Conservation (phyloP, 2,888 invertebrate species). For the Apantesis nais region DNA sequence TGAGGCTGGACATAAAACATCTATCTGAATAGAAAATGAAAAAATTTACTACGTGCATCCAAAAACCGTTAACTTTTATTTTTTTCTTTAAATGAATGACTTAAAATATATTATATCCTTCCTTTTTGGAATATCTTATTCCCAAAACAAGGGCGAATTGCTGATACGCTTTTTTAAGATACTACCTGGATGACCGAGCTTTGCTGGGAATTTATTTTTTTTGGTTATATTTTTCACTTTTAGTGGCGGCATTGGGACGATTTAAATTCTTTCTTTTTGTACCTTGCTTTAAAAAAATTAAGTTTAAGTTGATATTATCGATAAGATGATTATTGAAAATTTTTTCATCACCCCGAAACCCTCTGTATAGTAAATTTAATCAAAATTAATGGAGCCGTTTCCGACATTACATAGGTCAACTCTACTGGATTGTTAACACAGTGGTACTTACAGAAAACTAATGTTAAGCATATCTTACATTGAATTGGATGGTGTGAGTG, state of each 20-base stretch:
- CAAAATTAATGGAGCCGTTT: too few species aligned
- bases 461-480: neutral
- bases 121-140: neutral
- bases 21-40: constrained; percentile 3
- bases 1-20: neutral
- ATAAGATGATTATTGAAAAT: too few species aligned
- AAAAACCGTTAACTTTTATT: constrained; percentile 5
- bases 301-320: too few species aligned
- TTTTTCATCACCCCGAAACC: too few species aligned
- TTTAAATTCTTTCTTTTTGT: too few species aligned
- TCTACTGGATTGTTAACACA: neutral
- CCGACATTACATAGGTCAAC: neutral
- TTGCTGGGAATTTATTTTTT: too few species aligned
- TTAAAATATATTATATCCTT: neutral
- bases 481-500: too few species aligned
- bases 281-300: too few species aligned
- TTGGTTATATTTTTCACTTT: too few species aligned
- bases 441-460: neutral
- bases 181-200: too few species aligned
- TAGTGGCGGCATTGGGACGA: too few species aligned
- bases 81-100: neutral
- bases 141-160: constrained; percentile 11
- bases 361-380: too few species aligned
- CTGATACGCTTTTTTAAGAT: neutral
- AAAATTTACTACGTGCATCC: neutral